These are phyloP conservation scores for Stenotaenia linearis DNA, from an alignment of 2,888 invertebrate genomes.

Conservation along the genomic window DNA sequence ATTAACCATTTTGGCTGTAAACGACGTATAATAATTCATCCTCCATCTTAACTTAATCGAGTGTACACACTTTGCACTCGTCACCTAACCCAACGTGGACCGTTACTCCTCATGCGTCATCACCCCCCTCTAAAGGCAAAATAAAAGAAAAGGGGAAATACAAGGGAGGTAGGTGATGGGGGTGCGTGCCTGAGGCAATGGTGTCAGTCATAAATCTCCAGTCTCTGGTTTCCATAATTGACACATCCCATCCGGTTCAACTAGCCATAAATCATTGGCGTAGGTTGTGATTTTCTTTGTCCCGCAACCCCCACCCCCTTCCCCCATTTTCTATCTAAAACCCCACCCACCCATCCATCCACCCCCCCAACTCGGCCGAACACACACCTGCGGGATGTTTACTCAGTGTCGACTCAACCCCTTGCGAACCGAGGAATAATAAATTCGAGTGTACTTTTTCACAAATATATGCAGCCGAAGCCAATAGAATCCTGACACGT, in stretches of 20 bases:
- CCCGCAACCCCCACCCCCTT: neutral
- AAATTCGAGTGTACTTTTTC: neutral
- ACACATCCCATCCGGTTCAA: slow-evolving; percentile 31
- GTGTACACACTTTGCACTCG: neutral
- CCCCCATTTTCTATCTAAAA: neutral
- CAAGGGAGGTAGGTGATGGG: neutral
- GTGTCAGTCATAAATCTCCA: slow-evolving; percentile 31
- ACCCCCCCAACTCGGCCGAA: neutral
- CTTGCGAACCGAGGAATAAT: neutral
- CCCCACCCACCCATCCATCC: neutral
- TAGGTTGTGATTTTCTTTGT: slow-evolving; percentile 27
- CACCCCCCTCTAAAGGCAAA: neutral
- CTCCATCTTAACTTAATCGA: neutral
- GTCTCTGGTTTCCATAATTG: slow-evolving; percentile 31
- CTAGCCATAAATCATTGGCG: slow-evolving; percentile 28
- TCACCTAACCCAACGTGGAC: neutral
- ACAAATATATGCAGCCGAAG: neutral
- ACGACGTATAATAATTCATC: neutral
- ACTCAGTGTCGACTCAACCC: neutral
- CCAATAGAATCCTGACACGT: neutral
- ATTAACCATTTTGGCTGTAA: neutral
- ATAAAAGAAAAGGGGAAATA: neutral
- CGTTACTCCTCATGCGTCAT: neutral
- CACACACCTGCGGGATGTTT: slow-evolving; percentile 4
- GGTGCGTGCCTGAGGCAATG: neutral